Base-by-base conservation (phyloP, 2,888 invertebrate genomes). In the Drosophila austrosaltans region DNA sequence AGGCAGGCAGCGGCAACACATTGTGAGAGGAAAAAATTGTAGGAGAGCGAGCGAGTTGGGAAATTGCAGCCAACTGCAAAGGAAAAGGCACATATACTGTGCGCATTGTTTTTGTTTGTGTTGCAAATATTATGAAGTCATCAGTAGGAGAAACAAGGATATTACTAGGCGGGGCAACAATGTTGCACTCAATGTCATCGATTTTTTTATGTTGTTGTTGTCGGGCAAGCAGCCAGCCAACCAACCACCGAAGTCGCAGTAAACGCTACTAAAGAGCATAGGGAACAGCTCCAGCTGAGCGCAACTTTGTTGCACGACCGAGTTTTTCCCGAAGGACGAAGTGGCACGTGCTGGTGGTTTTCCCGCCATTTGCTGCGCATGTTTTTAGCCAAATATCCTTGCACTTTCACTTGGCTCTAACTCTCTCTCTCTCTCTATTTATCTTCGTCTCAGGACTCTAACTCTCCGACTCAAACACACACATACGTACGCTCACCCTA, bases 171-270 rank as follows among this genome's bases (percentile, higher is more conserved):
- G 75, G 63, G 68, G 69, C 63, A 78, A 89, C 89, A 89, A 82
- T 90, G 90, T 90, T 90, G 89, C 89, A 74, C 90, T 91, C 90
- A 91, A 91, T 91, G 91, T 90, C 90, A 91, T 90, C 88, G 90
- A 90, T 90, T 90, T 89, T 85, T 76, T 75, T 54, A 1, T 44
- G n/a, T 42, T 16, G 5, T 40, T 40, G 12, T 40, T 12, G 12
- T 40, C 39, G 70, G 16, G 16, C 16, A 16, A 16, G 42, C 53
- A 76, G 65, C 6, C 64, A 78, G 40, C 76, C 84, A 77, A 84
- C 81, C 84, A 87, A 87, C 82, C 77, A 70, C 75, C 86, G 72
- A 74, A 22, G 10, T 64, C 76, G 70, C 66, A 76, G 79, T 77
- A 61, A 81, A 36, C 64, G 69, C 39, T 59, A 48, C 56, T 62